phyloP scores from a whole-genome alignment of 2,888 invertebrate species.

The Biston stratarius region DNA sequence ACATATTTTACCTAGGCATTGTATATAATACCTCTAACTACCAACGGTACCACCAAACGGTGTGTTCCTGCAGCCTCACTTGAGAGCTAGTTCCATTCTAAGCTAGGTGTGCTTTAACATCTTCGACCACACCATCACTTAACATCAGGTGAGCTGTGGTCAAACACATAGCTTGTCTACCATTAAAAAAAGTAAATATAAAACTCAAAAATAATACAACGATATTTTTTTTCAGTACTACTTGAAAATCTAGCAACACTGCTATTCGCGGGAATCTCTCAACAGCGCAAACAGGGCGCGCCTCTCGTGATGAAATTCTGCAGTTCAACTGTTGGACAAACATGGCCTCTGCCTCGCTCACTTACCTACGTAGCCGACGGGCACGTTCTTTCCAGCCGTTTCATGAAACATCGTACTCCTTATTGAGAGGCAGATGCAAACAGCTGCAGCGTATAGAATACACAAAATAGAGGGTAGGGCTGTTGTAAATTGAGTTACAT shows the following conservation, averaged over 20 bases:
- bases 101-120: too few species aligned
- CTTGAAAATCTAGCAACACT: conserved; percentile 19
- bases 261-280: conserved; percentile 17
- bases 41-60: too few species aligned
- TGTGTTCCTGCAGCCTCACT: too few species aligned
- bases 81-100: too few species aligned
- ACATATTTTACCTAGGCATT: too few species aligned
- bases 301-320: conserved; percentile 38
- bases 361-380: conserved; percentile 32
- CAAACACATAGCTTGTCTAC: too few species aligned
- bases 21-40: too few species aligned
- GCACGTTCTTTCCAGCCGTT: conserved; percentile 25
- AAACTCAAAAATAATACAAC: too few species aligned
- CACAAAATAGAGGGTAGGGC: not conserved
- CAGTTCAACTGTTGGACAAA: conserved; percentile 45
- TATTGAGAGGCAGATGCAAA: conserved; percentile 11
- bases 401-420: conserved; percentile 11
- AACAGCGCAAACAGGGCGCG: conserved; percentile 34
- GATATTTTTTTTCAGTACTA: not conserved
- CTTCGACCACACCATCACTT: too few species aligned
- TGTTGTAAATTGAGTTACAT: not conserved
- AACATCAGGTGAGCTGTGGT: too few species aligned
- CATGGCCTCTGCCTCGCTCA: conserved; percentile 33
- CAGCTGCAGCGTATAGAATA: conserved; percentile 1
- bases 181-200: too few species aligned